Evolutionary conservation across 2,888 invertebrate genomes (phyloP), one percentile per base, ranked within the genome.

Genomic region (Eubasilissa splendida): DNA sequence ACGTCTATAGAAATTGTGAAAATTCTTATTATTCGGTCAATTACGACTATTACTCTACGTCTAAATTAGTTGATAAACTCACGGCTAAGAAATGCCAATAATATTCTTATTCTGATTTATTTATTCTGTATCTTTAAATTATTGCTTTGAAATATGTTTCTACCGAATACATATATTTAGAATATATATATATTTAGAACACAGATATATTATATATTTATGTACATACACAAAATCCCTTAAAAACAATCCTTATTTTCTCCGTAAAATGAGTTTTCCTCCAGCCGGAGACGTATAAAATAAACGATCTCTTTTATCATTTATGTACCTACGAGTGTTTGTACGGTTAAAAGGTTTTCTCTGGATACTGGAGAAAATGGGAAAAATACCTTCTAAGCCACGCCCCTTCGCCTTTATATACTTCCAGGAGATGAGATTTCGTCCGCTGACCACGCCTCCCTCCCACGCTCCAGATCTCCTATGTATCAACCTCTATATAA

Each of bases 391-490:
- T 76, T 60, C n/a, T 12, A 77, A 50, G 63, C 80, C 77, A 77
- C 80, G 80, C 80, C 80, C 65, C 75, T 76, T 50, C 63, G 22
- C 52, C 66, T 22, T 22, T 60, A 68, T 73, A 56, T 63, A 71
- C 80, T 76, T 71, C 33, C 76, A 33, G 79, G 76, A 79, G 77
- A 79, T 74, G 60, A 76, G 71, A 65, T 75, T 79, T 76, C 79
- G 50, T 79, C 79, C 71, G 66, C 50, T 79, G 79, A 79, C 79
- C 83, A 81, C 82, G 82, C 78, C 82, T 65, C 42, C 66, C 71
- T 71, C 75, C 74, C 77, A 31, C 82, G 56, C 68, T 75, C 58
- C 59, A 75, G 33, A 33, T 65, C 66, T 58, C 77, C 50, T 9
- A 58, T 58, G 50, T 68, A 33, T 50, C 65, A 52, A 12, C 74